Evolutionary conservation across 2,888 invertebrate species (phyloP).

Genomic region (Dynastes hyllus): DNA sequence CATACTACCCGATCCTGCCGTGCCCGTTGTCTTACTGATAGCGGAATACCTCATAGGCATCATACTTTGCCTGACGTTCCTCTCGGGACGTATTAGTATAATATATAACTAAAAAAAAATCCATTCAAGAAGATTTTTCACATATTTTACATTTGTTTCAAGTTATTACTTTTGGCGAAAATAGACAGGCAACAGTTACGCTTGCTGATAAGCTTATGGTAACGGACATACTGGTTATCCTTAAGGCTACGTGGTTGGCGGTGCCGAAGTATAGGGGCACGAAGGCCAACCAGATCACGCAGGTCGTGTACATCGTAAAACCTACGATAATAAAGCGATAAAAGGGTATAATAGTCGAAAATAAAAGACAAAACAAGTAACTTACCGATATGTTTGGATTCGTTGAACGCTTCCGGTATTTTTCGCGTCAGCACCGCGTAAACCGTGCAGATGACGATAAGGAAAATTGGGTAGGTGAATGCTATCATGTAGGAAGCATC

Average conservation of each 20-base stretch:
- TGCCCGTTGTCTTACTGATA: conserved; percentile 76
- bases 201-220: conserved; percentile 96
- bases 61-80: conserved; percentile 91
- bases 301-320: conserved; percentile 99
- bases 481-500: conserved; percentile 96
- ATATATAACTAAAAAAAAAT: conserved; percentile 82
- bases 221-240: conserved; percentile 96
- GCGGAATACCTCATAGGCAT: conserved; percentile 82
- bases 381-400: conserved; percentile 96
- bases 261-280: conserved; percentile 98
- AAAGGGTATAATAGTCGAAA: not conserved
- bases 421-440: conserved; percentile 97
- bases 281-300: conserved; percentile 98
- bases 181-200: conserved; percentile 94
- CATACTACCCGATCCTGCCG: conserved; percentile 78
- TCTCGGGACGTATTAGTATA: conserved; percentile 90
- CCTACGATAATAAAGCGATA: conserved; percentile 72
- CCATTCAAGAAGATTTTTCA: not conserved
- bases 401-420: conserved; percentile 99
- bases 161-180: conserved; percentile 88
- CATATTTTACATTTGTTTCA: not conserved
- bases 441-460: conserved; percentile 94
- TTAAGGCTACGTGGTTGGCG: conserved; percentile 91
- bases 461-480: conserved; percentile 93
- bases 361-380: not conserved